Evolutionary conservation across 92 coral and sea anemone genomes (phyloP).

Genomic region (Phenganax stokvisi): DNA sequence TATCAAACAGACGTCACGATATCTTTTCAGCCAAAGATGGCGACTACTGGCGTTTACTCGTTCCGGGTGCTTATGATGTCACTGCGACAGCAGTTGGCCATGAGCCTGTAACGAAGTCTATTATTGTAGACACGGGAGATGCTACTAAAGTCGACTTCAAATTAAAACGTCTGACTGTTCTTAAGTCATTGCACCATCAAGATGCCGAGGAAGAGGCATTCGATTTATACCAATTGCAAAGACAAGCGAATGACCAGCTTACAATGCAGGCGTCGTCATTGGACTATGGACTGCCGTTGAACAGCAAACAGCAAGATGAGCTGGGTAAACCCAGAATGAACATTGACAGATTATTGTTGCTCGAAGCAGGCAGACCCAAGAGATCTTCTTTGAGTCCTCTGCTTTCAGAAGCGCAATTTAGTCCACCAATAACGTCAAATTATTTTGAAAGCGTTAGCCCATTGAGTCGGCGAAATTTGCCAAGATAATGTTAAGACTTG

Average conservation of each 20-base stretch:
- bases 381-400: conserved; percentile 34
- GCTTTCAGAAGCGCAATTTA: conserved; percentile 18
- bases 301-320: conserved; percentile 4
- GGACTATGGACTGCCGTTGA: conserved; percentile 21
- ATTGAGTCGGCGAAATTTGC: conserved; percentile 11
- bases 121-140: conserved; percentile 59
- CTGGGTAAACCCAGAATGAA: conserved; percentile 6
- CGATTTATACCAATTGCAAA: conserved; percentile 38
- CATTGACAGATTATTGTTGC: conserved; percentile 29
- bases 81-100: conserved; percentile 83
- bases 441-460: not conserved
- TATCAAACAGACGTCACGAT: conserved; percentile 90
- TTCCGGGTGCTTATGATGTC: conserved; percentile 96
- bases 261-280: not conserved
- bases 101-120: conserved; percentile 75
- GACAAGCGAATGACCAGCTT: conserved; percentile 36
- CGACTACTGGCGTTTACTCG: conserved; percentile 93
- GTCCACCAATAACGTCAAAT: conserved; percentile 3
- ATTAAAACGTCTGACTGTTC: conserved; percentile 61
- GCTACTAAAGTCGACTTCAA: conserved; percentile 67
- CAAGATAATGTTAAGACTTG: conserved; percentile 5
- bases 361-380: conserved; percentile 31
- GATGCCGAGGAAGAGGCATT: conserved; percentile 68
- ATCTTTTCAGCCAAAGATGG: conserved; percentile 84
- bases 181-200: conserved; percentile 61